phyloP scores from a whole-genome alignment of 2,797 vertebrate species.

The Phrynocephalus forsythii region DNA sequence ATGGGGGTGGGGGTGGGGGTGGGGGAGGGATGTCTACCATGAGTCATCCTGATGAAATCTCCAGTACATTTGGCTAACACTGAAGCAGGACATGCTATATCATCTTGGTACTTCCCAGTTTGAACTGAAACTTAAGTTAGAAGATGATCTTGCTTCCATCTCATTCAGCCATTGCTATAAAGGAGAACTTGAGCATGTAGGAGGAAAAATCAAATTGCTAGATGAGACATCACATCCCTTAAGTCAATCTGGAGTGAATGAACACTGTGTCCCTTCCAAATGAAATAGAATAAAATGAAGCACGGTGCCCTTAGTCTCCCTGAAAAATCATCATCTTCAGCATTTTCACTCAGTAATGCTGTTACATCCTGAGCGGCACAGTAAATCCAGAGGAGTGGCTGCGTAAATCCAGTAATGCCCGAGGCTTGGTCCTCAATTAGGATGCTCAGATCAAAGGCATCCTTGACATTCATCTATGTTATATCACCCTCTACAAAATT shows the following conservation, averaged over 20 bases:
- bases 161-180: not conserved
- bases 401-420: slow-evolving; percentile 47
- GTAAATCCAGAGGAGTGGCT: slow-evolving; percentile 43
- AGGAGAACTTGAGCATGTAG: not conserved
- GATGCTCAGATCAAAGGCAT: slow-evolving; percentile 59
- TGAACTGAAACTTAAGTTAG: slow-evolving; percentile 3
- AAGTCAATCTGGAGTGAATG: not conserved
- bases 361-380: fast-evolving
- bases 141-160: not conserved
- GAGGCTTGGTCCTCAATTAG: slow-evolving; percentile 45
- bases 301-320: not conserved
- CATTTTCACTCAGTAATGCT: slow-evolving; percentile 17
- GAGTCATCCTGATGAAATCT: slow-evolving; percentile 15
- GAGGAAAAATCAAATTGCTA: not conserved
- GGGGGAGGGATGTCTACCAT: slow-evolving; percentile 6
- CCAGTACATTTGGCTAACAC: slow-evolving; percentile 7
- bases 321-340: slow-evolving; percentile 39
- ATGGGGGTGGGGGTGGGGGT: not conserved
- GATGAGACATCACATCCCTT: not conserved
- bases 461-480: slow-evolving; percentile 45
- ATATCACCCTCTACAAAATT: slow-evolving; percentile 61
- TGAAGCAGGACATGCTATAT: not conserved
- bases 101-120: not conserved
- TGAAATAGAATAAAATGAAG: not conserved
- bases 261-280: not conserved